Percentiles rank a stretch among this genome's conserved stretches.
These are phyloP conservation scores for Oryctolagus cuniculus DNA, from an alignment of 2,113 vertebrate species.

Conservation along the genomic window DNA sequence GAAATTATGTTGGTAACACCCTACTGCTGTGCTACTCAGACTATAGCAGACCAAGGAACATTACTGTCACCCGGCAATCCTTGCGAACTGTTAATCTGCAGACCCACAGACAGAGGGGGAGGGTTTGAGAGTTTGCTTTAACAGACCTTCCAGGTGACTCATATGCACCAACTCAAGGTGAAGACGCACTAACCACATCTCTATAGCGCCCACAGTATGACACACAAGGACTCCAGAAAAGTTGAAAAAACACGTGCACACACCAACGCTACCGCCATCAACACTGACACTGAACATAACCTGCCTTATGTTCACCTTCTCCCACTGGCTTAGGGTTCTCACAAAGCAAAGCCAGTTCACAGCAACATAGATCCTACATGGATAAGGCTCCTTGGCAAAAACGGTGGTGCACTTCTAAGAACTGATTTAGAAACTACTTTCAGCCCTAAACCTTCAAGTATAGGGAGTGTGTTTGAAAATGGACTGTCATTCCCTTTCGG, in stretches of 20 bases:
- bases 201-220: background rate
- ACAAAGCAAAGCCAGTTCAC: conserved; percentile 17
- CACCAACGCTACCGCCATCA: too few species aligned
- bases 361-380: background rate
- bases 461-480: conserved; percentile 34
- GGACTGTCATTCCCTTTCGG: conserved; percentile 9
- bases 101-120: background rate
- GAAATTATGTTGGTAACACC: background rate
- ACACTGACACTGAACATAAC: too few species aligned
- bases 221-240: background rate
- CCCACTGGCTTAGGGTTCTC: background rate
- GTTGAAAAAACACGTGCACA: background rate
- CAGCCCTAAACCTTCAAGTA: conserved; percentile 38
- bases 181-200: background rate
- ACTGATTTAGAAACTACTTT: background rate
- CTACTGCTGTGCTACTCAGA: background rate
- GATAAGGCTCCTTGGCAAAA: conserved; percentile 28
- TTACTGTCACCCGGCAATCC: background rate
- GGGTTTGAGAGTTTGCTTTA: background rate
- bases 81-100: background rate
- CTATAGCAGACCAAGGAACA: background rate
- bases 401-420: conserved; percentile 7
- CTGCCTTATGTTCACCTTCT: background rate
- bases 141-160: background rate
- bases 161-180: background rate